phyloP scores from a whole-genome alignment of 2,797 vertebrate species.

The Acrossocheilus wenchowensis region DNA sequence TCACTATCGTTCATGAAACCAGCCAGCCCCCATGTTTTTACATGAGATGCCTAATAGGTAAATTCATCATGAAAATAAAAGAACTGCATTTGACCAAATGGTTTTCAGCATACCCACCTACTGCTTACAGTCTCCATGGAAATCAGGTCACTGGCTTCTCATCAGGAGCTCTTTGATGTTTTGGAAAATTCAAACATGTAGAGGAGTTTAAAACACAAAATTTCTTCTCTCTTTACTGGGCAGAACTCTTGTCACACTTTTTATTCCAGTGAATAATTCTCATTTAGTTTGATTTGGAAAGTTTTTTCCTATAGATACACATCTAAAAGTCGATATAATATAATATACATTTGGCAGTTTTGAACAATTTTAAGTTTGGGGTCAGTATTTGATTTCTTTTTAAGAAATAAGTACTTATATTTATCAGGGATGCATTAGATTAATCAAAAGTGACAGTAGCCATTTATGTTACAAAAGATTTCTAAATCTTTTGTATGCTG shows the following conservation, averaged over 20 bases:
- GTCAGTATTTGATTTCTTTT: neutral
- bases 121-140: conserved; percentile 45
- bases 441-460: neutral
- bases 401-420: neutral
- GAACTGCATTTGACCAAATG: conserved; percentile 16
- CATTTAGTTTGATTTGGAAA: neutral
- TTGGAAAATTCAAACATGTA: conserved; percentile 27
- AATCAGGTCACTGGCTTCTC: conserved; percentile 48
- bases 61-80: conserved; percentile 36
- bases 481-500: too few relatives aligned
- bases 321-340: neutral
- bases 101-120: conserved; percentile 47
- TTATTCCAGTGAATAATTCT: neutral
- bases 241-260: neutral
- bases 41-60: neutral
- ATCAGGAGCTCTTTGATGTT: conserved; percentile 38
- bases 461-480: neutral
- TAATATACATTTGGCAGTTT: neutral
- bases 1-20: conserved; percentile 50
- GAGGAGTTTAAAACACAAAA: neutral
- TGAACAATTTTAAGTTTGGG: neutral
- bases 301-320: neutral
- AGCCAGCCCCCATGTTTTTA: conserved; percentile 46
- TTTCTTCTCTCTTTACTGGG: conserved; percentile 1
- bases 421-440: neutral